A percentile compares a stretch with the other conserved stretches of the same genome.
Conservation (phyloP, 2,888 invertebrate species). For the Calliopum simillimum region DNA sequence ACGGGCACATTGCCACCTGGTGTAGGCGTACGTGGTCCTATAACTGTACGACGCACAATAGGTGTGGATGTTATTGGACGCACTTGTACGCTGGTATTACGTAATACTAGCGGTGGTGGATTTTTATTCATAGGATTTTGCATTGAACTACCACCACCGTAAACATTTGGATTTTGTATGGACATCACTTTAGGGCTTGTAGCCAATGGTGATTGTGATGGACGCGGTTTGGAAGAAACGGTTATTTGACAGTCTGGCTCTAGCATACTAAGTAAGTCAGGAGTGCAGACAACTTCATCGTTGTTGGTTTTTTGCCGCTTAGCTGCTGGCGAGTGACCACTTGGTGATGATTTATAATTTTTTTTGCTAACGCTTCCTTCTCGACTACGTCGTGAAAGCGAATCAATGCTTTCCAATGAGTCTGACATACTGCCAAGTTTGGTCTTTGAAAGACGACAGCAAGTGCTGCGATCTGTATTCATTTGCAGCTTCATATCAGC, state of each 20-base stretch:
- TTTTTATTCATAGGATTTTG: constrained; percentile 30
- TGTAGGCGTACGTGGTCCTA: constrained; percentile 53
- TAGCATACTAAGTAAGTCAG: constrained; percentile 68
- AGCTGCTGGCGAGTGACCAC: constrained; percentile 41
- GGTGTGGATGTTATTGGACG: constrained; percentile 51
- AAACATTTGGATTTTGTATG: constrained; percentile 44
- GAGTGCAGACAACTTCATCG: constrained; percentile 73
- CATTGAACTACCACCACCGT: constrained; percentile 26
- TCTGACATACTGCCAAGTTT: constrained; percentile 59
- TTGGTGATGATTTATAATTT: constrained; percentile 42
- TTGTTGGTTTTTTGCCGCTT: constrained; percentile 59
- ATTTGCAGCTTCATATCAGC: constrained; percentile 54
- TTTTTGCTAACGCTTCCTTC: constrained; percentile 47
- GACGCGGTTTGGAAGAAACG: constrained; percentile 52
- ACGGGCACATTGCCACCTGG: constrained; percentile 58
- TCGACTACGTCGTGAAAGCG: constrained; percentile 58
- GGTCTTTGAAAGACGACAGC: constrained; percentile 61
- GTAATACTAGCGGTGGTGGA: constrained; percentile 62
- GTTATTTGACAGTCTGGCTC: constrained; percentile 65
- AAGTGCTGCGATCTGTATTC: constrained; percentile 58
- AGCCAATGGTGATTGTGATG: constrained; percentile 46
- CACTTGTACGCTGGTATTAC: constrained; percentile 58
- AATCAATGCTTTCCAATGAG: constrained; percentile 61
- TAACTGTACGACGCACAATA: constrained; percentile 57
- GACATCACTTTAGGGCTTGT: constrained; percentile 52